Evolutionary conservation across 2,113 vertebrate genomes (phyloP), one percentile per base, ranked within the genome.

Genomic region (Serilophus lunatus): DNA sequence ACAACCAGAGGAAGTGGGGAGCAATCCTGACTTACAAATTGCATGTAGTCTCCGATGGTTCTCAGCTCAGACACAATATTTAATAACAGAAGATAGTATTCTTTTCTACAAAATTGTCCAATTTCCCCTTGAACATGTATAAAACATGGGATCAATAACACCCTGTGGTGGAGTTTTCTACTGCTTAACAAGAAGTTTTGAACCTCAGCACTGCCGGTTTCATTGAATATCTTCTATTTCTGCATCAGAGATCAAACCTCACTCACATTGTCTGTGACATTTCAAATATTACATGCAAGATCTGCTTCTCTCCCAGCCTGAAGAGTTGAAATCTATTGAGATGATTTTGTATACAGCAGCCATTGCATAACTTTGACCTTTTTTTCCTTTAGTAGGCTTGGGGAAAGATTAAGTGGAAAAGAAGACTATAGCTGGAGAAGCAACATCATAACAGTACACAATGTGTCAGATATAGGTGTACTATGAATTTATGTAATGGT

Each of bases 1-100:
- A 56, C n/a, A 38, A 13, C 0, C 1, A 51, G 29, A 65, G 29
- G 0, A 2, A 74, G 60, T 0, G 2, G 1, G 18, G 10, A 86
- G 20, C 0, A 0, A 36, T 36, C 7, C 42, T 68, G 24, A 31
- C 44, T 19, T 70, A 18, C 26, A 47, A 47, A 22, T n/a, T 3
- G 1, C 20, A 4, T 10, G 16, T 4, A 29, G 15, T 33, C 47
- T 61, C 15, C 26, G 56, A 12, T 11, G 26, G 50, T 16, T 11
- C 16, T 60, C 56, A 53, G 45, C 61, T 82, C 45, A 33, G 51
- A 70, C 14, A 44, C 3, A 93, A n/a, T 61, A 40, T 24, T 51
- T 75, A 57, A 33, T 61, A 44, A 44, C 1, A 57, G 18, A 66
- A 2, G 19, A 51, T 18, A 86, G 24, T 7, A 8, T 47, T 66